These are phyloP conservation scores for Drosophila nebulosa DNA, from an alignment of 1,140 invertebrate species.

Conservation along the genomic window DNA sequence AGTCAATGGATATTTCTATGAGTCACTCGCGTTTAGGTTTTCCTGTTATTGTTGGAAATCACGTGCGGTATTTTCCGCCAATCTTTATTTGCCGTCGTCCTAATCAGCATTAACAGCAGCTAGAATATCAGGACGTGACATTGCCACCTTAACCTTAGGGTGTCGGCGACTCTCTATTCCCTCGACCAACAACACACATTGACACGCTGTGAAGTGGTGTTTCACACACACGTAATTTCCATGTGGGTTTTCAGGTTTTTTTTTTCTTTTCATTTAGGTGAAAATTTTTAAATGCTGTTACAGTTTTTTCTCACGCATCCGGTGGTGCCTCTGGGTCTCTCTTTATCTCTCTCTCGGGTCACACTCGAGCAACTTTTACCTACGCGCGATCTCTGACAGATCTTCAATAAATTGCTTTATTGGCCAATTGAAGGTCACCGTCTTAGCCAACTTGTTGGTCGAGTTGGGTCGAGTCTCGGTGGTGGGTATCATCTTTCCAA, in stretches of 20 bases:
- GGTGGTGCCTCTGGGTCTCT: not conserved
- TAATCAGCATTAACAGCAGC: constrained; percentile 47
- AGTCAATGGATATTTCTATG: constrained; percentile 40
- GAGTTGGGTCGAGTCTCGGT: constrained; percentile 23
- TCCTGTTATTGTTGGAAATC: constrained; percentile 72
- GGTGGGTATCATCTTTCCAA: constrained; percentile 53
- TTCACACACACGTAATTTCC: constrained; percentile 66
- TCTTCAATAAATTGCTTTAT: constrained; percentile 76
- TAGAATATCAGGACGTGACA: constrained; percentile 56
- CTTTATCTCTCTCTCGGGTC: constrained; percentile 28
- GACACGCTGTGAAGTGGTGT: constrained; percentile 28
- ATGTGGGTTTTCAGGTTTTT: constrained; percentile 66
- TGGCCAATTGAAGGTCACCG: constrained; percentile 68
- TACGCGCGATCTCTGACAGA: constrained; percentile 43
- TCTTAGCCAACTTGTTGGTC: constrained; percentile 55
- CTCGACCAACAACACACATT: not conserved
- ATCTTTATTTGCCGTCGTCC: constrained; percentile 32
- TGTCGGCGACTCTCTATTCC: no score
- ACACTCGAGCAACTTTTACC: constrained; percentile 72
- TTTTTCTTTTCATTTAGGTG: constrained; percentile 42
- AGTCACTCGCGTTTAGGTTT: constrained; percentile 56
- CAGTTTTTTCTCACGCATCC: constrained; percentile 69
- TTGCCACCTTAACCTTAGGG: constrained; percentile 23
- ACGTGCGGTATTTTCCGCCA: constrained; percentile 74
- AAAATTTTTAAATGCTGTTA: constrained; percentile 41